Evolutionary conservation across 2,888 invertebrate genomes (phyloP).

Genomic region (Acronicta leporina): DNA sequence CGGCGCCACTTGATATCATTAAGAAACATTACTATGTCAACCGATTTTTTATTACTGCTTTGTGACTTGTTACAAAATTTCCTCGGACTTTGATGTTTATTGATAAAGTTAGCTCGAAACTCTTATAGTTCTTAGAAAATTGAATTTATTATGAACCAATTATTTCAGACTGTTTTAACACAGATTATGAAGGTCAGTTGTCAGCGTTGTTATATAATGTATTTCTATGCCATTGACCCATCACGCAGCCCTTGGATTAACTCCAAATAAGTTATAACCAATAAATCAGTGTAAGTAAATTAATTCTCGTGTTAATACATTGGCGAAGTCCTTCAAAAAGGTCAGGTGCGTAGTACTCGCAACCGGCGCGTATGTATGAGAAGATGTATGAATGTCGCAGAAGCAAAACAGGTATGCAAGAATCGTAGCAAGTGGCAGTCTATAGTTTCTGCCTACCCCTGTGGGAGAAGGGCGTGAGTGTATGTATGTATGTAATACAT

Average conservation of each 20-base stretch:
- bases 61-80: conserved; percentile 34
- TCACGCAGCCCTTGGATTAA: conserved; percentile 9
- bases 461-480: too few species aligned
- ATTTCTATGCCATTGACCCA: conserved; percentile 5
- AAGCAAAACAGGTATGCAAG: too few species aligned
- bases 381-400: too few species aligned
- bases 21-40: conserved; percentile 50
- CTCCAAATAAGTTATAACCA: neutral
- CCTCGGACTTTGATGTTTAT: conserved; percentile 27
- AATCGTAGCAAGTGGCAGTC: too few species aligned
- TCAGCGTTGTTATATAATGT: conserved; percentile 7
- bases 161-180: conserved; percentile 14
- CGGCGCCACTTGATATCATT: conserved; percentile 70
- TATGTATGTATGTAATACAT: too few species aligned
- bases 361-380: too few species aligned
- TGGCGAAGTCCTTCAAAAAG: too few species aligned
- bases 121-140: conserved; percentile 18
- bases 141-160: conserved; percentile 11
- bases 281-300: conserved; percentile 21
- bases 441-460: too few species aligned
- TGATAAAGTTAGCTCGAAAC: conserved; percentile 28
- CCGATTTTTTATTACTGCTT: conserved; percentile 46
- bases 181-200: neutral
- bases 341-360: too few species aligned
- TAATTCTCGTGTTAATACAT: conserved; percentile 5